Evolutionary conservation across 30 jellyfish, hydroid and myxozoan genomes (phyloP).

Genomic region (Hydractinia echinata): DNA sequence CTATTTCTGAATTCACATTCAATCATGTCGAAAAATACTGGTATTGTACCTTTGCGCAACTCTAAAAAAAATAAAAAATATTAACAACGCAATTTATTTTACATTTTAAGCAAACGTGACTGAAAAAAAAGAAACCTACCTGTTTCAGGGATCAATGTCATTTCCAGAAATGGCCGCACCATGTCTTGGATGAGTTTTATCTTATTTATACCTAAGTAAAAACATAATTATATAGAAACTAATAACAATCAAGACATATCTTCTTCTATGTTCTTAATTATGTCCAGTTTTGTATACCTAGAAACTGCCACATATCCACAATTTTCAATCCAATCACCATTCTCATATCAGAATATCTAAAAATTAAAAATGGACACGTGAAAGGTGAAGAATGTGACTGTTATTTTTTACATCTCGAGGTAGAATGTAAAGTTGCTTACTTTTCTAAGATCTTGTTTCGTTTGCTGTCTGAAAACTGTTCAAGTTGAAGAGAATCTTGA

Average conservation of each 20-base stretch:
- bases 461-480: constrained; percentile 66
- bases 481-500: constrained; percentile 93
- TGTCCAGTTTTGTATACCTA: constrained; percentile 39
- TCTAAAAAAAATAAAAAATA: constrained; percentile 28
- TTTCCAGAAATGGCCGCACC: constrained; percentile 91
- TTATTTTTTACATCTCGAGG: not conserved
- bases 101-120: not conserved
- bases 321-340: constrained; percentile 65
- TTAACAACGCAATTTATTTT: not conserved
- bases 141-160: constrained; percentile 90
- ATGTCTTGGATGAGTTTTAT: constrained; percentile 73
- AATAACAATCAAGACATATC: not conserved
- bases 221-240: not conserved
- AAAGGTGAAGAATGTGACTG: no score
- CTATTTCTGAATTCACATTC: constrained; percentile 86
- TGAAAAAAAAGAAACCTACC: constrained; percentile 26
- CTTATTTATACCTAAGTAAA: constrained; percentile 66
- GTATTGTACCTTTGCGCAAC: constrained; percentile 71
- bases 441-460: constrained; percentile 69
- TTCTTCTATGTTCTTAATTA: not conserved
- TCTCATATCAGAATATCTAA: constrained; percentile 84
- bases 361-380: not conserved
- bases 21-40: constrained; percentile 88
- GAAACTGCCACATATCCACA: constrained; percentile 89
- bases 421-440: constrained; percentile 27